Conservation (phyloP, 2,797 vertebrate species). For the Odontamblyopus rebecca region DNA sequence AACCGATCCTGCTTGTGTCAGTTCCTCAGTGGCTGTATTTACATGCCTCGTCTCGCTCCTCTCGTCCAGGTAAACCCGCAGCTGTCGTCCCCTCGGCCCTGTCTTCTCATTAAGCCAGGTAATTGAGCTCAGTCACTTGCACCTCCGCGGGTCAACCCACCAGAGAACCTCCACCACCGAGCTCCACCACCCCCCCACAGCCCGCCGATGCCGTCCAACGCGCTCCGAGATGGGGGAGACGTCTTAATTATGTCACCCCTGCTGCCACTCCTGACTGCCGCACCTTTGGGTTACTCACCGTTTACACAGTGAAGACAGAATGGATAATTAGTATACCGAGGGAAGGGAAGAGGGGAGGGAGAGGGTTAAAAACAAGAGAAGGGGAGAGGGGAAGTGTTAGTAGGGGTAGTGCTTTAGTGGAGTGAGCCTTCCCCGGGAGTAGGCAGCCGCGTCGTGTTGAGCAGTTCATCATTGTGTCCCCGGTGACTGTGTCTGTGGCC, state of each 20-base stretch:
- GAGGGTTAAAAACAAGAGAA: conserved; percentile 65
- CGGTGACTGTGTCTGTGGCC: conserved; percentile 74
- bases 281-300: conserved; percentile 67
- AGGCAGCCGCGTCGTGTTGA: conserved; percentile 76
- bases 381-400: conserved; percentile 53
- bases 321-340: conserved; percentile 25
- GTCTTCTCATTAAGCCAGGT: conserved; percentile 76
- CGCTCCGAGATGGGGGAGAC: conserved; percentile 41
- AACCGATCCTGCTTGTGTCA: conserved; percentile 55
- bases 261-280: conserved; percentile 36
- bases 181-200: not conserved
- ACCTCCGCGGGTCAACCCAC: conserved; percentile 71
- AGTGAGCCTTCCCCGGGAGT: conserved; percentile 78
- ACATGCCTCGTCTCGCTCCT: conserved; percentile 45
- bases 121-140: conserved; percentile 75
- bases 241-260: conserved; percentile 68
- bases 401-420: conserved; percentile 53
- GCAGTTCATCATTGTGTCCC: conserved; percentile 81
- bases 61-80: conserved; percentile 60
- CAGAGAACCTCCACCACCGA: conserved; percentile 39
- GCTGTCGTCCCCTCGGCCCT: conserved; percentile 70
- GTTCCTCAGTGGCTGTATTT: conserved; percentile 59
- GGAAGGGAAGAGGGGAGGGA: conserved; percentile 42
- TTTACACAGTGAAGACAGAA: conserved; percentile 39
- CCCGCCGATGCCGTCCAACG: not conserved